Base-by-base conservation (phyloP, 2,888 invertebrate species). In the Dicranocentrus wangi region DNA sequence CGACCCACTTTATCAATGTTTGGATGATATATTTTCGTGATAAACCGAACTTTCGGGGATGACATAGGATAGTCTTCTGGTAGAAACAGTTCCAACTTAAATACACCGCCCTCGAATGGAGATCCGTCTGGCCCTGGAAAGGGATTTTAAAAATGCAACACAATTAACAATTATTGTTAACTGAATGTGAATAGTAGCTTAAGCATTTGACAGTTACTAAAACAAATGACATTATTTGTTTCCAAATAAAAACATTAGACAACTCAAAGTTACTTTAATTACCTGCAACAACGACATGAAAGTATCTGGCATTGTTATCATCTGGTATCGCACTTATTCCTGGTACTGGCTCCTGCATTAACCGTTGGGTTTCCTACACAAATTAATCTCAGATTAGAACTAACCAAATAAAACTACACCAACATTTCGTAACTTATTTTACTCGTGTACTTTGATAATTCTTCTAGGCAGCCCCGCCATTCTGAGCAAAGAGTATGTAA, bases 1-100 rank as follows among this genome's bases (percentile, higher is more conserved):
- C 99, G 93, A 85, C 99, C 99, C 88, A 99, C 92, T 91, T 98
- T 97, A 92, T 99, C 99, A 90, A 99, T 99, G 91, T 99, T 99
- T 88, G 99, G 99, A 92, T 99, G 99, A 91, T 99, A 99, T 91
- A 99, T 99, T 93, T 98, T 99, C 86, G 99, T 99, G 90, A 99
- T 97, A 92, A 99, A 99, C 89, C 99, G 94, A 90, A 99, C 99
- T 94, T 99, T 99, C 86, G 99, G 99, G 87, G 99, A 99, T 86
- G 98, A 98, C 99, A 99, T 99, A 84, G 99, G 99, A 91, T 99
- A 99, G 90, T 99, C 99, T 91, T 99, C 99, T 84, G 99, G 99
- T 89, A 99, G 92, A 91, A 99, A 99, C 88, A 99, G 92, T 91
- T 99, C 99, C 90, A 99, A 92, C 92, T 98, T 98, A 90, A 98